Evolutionary conservation across 1,140 invertebrate species (phyloP).

Genomic region (Drosophila virilis): DNA sequence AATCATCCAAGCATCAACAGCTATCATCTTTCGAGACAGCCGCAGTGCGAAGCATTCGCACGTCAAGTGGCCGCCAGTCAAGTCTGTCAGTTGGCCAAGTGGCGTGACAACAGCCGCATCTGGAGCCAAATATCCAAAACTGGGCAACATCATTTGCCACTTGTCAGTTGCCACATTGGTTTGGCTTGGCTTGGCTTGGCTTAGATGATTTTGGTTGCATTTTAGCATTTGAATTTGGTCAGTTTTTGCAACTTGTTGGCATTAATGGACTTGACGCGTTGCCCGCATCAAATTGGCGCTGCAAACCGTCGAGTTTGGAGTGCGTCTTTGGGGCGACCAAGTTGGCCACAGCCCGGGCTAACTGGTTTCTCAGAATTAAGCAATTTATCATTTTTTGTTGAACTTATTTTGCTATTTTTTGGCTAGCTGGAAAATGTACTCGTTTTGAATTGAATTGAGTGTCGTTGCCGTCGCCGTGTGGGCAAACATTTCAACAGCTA

Average conservation of each 20-base stretch:
- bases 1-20: not conserved
- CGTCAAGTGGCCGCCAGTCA: constrained; percentile 28
- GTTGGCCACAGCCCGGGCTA: constrained; percentile 28
- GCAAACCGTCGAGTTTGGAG: constrained; percentile 15
- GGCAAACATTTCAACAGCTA: constrained; percentile 58
- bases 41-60: constrained; percentile 20
- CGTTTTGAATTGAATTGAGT: constrained; percentile 52
- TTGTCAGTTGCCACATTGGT: constrained; percentile 34
- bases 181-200: not conserved
- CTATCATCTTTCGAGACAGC: not conserved
- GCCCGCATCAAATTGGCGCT: constrained; percentile 22
- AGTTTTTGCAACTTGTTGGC: constrained; percentile 59
- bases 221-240: constrained; percentile 58
- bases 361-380: constrained; percentile 53
- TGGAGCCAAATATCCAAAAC: constrained; percentile 25
- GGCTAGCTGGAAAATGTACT: constrained; percentile 41
- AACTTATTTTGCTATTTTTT: constrained; percentile 7
- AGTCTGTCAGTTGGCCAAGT: constrained; percentile 29
- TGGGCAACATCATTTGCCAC: constrained; percentile 51
- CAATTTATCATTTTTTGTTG: constrained; percentile 36
- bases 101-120: constrained; percentile 48
- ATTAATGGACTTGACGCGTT: constrained; percentile 50
- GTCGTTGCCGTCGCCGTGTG: constrained; percentile 24
- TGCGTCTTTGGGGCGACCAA: constrained; percentile 18
- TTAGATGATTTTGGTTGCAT: constrained; percentile 23